Evolutionary conservation across 2,888 invertebrate genomes (phyloP).

Genomic region (Zhengitettix transpicula): DNA sequence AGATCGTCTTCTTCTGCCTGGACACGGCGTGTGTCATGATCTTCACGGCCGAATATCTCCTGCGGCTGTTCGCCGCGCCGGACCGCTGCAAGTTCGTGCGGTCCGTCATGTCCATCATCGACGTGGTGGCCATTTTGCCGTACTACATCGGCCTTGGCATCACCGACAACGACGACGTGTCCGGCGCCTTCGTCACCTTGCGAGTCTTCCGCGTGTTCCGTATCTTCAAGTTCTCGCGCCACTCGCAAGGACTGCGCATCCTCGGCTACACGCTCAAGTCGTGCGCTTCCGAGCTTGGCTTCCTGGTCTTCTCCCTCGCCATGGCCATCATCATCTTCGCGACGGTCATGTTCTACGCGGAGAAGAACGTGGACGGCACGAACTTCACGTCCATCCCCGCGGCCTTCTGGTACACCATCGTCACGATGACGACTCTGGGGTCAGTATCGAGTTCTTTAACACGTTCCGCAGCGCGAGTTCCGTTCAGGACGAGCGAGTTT

Average conservation of each 20-base stretch:
- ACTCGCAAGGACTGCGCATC: slow-evolving; percentile 96
- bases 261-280: slow-evolving; percentile 98
- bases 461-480: too few relatives aligned
- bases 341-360: slow-evolving; percentile 99
- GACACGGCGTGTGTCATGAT: slow-evolving; percentile 99
- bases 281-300: slow-evolving; percentile 97
- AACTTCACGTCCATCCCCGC: slow-evolving; percentile 99
- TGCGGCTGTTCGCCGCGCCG: slow-evolving; percentile 94
- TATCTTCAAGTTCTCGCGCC: slow-evolving; percentile 99
- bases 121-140: slow-evolving; percentile 97
- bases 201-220: slow-evolving; percentile 98
- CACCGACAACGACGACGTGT: slow-evolving; percentile 95
- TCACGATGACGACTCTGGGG: slow-evolving; percentile 99
- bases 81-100: slow-evolving; percentile 94
- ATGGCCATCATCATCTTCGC: slow-evolving; percentile 99
- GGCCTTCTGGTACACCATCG: slow-evolving; percentile 99
- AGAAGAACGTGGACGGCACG: slow-evolving; percentile 93
- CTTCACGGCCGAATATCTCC: slow-evolving; percentile 93
- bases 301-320: slow-evolving; percentile 95
- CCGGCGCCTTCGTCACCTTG: slow-evolving; percentile 96
- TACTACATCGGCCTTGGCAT: slow-evolving; percentile 97
- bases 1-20: slow-evolving; percentile 96
- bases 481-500: neutral
- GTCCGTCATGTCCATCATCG: slow-evolving; percentile 98
- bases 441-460: slow-evolving; percentile 45